Percentiles rank a stretch among this genome's conserved stretches.
Evolutionary conservation across 2,113 vertebrate genomes (phyloP).

Genomic region (Triplophysa dalaica): DNA sequence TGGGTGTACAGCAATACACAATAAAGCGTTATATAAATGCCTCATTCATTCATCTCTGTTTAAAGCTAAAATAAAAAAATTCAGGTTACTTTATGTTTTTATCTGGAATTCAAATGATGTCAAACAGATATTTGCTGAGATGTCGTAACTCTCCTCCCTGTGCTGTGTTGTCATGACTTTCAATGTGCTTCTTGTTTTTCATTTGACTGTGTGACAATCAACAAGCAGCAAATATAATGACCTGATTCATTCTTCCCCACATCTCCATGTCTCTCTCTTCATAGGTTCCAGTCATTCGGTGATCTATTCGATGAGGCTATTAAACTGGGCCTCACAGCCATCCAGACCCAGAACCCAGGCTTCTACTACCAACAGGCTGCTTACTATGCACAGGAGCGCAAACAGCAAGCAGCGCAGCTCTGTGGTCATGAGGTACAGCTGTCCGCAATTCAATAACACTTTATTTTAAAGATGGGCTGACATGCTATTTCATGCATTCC

Average conservation of each 20-base stretch:
- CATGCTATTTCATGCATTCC: no score
- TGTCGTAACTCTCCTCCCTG: no score
- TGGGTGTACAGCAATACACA: no score
- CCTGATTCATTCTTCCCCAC: background rate
- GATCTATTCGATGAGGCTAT: conserved; percentile 98
- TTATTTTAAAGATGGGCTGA: no score
- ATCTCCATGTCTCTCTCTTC: background rate
- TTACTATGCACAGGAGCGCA: conserved; percentile 92
- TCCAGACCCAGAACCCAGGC: conserved; percentile 98
- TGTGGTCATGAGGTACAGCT: conserved; percentile 85
- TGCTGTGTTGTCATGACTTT: background rate
- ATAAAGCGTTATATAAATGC: no score
- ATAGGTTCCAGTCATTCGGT: conserved; percentile 95
- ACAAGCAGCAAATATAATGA: background rate
- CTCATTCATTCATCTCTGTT: no score
- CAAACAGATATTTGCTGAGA: no score
- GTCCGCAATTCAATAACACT: background rate
- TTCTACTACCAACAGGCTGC: conserved; percentile 99
- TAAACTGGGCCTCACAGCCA: conserved; percentile 94
- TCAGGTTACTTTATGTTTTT: no score
- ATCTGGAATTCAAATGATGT: no score
- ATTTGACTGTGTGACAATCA: background rate
- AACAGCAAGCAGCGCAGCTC: conserved; percentile 82
- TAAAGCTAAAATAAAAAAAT: no score
- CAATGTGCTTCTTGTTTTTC: background rate